Conservation (phyloP, 2,113 vertebrate genomes). For the Daboia siamensis region DNA sequence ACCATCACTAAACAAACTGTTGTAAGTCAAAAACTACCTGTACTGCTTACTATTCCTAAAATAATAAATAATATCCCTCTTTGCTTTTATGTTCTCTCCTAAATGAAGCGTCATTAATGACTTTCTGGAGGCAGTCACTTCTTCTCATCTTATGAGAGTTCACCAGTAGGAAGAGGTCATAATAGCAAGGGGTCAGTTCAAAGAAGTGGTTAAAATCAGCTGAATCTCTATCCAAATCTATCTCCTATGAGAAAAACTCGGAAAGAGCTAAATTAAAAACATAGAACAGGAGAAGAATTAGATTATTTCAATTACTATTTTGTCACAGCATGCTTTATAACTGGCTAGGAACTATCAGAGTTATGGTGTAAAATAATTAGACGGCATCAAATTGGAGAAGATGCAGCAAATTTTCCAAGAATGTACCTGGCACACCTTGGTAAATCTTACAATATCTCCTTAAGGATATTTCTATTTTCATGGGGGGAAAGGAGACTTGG, state of each 20-base stretch:
- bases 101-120: not conserved
- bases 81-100: not conserved
- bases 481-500: not conserved
- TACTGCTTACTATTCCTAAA: not conserved
- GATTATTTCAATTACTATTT: not conserved
- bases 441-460: not conserved
- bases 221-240: not conserved
- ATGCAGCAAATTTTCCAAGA: not conserved
- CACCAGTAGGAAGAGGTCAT: not conserved
- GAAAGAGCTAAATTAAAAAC: not conserved
- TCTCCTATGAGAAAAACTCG: not conserved
- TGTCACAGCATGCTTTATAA: not conserved
- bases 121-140: not conserved
- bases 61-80: not conserved
- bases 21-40: not conserved
- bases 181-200: not conserved
- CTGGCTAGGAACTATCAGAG: not conserved
- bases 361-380: not conserved
- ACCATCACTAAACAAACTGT: not conserved
- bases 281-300: conserved; percentile 4
- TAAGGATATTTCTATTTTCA: not conserved
- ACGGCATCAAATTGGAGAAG: not conserved
- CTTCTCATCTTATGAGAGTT: not conserved
- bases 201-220: not conserved
- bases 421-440: not conserved